Evolutionary conservation across 2,888 invertebrate species (phyloP), one percentile per base, ranked within the genome.

Genomic region (Brachypterus glaber): DNA sequence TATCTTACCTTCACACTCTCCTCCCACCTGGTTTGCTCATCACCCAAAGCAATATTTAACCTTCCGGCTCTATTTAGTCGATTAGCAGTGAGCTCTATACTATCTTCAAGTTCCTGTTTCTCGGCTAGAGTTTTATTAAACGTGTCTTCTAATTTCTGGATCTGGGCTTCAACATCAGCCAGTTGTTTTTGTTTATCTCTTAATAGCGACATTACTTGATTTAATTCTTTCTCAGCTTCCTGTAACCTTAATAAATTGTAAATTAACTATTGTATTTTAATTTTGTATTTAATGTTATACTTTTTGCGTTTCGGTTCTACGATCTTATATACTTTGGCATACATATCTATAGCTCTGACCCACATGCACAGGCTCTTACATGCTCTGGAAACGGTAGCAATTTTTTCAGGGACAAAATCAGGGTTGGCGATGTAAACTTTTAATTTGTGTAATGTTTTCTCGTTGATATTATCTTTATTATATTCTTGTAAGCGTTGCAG

Each of bases 341-440:
- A 93, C 58, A 81, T 79, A 53, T 91, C 88, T 47, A 93, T 83
- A 0, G 93, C 92, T 57, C 83, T 74, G 4, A 92, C 91, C 93
- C 93, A 93, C 62, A 91, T 74, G 50, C 91, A 90, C 68, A 93
- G 79, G 5, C 90, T 91, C 50, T 81, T 82, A 56, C 91, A 90
- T 1, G 90, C 91, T 74, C 86, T 78, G 3, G 83, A 85, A 4
- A 84, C 89, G 59, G 82, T 88, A 17, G 82, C 86, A 1, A 93
- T 86, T 50, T 76, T 72, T 35, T 82, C 85, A 0, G 92, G 90
- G 8, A 78, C 72, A 57, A 93, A 93, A 53, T 90, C 87, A 36
- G 87, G 85, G 62, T 91, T 80, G 1, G 79, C 81, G 1, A 91
- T 76, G 57, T 91, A 93, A 1, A 71, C 71, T 62, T 87, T 88